phyloP scores from a whole-genome alignment of 2,113 vertebrate species.

The Tupaia tana region DNA sequence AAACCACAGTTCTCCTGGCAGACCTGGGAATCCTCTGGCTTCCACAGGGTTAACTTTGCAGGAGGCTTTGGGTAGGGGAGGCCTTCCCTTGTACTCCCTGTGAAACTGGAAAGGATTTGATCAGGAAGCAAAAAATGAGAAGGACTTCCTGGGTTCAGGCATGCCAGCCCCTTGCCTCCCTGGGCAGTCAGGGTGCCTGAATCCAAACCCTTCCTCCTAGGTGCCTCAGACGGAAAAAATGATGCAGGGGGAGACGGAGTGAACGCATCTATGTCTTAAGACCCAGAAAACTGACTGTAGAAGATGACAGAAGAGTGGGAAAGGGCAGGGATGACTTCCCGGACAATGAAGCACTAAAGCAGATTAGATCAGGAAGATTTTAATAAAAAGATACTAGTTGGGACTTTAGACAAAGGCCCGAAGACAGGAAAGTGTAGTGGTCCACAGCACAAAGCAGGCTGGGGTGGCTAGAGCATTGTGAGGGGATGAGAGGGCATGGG shows the following conservation, averaged over 20 bases:
- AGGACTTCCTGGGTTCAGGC: background rate
- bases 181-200: background rate
- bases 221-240: background rate
- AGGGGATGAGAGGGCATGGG: too few species aligned
- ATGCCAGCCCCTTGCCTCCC: background rate
- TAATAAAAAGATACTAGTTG: background rate
- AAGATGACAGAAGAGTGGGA: background rate
- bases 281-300: background rate
- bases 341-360: background rate
- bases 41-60: slow-evolving; percentile 41
- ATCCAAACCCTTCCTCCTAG: background rate
- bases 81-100: background rate
- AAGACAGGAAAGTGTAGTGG: background rate
- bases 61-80: background rate
- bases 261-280: background rate
- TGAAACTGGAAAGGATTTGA: slow-evolving; percentile 59
- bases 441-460: background rate
- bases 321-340: background rate
- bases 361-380: background rate
- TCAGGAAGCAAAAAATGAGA: slow-evolving; percentile 13
- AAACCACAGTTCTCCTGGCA: background rate
- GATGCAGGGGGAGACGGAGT: background rate
- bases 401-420: background rate
- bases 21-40: background rate
- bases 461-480: background rate